Conservation (phyloP, 1,140 invertebrate species). For the Drosophila prosaltans region DNA sequence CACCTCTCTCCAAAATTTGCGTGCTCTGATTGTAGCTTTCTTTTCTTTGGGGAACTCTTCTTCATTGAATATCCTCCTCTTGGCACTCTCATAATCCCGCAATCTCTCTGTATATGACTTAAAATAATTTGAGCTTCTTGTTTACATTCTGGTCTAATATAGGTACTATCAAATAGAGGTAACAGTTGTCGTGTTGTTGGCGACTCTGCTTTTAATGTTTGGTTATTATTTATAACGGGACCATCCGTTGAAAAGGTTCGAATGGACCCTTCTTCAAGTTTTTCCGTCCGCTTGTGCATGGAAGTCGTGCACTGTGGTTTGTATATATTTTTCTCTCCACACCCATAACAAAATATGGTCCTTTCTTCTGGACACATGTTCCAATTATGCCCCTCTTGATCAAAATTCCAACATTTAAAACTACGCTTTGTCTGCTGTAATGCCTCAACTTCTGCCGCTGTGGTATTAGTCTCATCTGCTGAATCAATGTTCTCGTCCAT, state of each 20-base stretch:
- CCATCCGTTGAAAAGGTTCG: background rate
- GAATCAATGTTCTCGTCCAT: background rate
- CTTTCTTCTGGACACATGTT: constrained; percentile 6
- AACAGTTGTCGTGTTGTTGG: no score
- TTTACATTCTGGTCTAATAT: background rate
- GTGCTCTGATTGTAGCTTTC: constrained; percentile 6
- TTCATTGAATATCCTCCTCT: background rate
- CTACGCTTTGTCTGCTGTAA: no score
- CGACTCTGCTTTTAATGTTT: background rate
- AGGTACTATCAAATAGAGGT: background rate
- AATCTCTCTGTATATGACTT: background rate
- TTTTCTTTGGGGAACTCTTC: background rate
- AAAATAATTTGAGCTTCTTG: no score
- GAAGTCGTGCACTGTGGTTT: constrained; percentile 18
- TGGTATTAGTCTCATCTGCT: background rate
- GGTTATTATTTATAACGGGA: background rate
- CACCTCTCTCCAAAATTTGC: constrained; percentile 14
- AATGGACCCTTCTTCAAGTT: no score
- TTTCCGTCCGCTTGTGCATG: no score
- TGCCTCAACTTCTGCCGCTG: background rate
- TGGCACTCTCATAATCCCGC: no score
- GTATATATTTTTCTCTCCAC: constrained; percentile 24
- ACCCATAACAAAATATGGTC: constrained; percentile 27
- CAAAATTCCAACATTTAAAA: no score
- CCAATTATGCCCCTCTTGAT: background rate